A percentile compares a stretch with the other conserved stretches of the same genome.
Conservation (phyloP, 2,888 invertebrate genomes). For the Chaetogeoica ovagalla region DNA sequence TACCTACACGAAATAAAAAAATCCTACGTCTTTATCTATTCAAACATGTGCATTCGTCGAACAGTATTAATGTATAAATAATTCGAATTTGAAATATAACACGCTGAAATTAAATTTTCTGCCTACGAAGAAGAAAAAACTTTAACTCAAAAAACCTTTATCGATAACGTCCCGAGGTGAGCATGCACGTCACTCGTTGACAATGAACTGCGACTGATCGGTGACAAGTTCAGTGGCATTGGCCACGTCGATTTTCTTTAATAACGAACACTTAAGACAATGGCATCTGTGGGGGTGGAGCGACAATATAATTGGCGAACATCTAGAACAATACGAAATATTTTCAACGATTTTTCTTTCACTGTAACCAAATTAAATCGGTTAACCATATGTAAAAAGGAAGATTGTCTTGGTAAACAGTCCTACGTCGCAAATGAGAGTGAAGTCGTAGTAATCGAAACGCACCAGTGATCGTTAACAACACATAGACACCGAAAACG, state of each 20-base stretch:
- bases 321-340: constrained; percentile 40
- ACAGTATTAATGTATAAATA: too few relatives aligned
- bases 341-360: constrained; percentile 38
- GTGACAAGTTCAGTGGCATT: constrained; percentile 7
- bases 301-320: constrained; percentile 15
- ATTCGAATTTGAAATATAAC: too few relatives aligned
- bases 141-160: background rate
- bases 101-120: too few relatives aligned
- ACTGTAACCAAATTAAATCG: constrained; percentile 6
- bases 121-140: too few relatives aligned
- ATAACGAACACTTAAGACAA: constrained; percentile 23
- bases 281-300: constrained; percentile 12
- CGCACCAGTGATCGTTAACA: constrained; percentile 21
- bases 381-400: constrained; percentile 23
- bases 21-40: too few relatives aligned
- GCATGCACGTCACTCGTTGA: constrained; percentile 1
- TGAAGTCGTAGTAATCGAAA: constrained; percentile 16
- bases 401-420: background rate
- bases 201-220: constrained; percentile 27
- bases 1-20: too few relatives aligned
- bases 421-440: background rate
- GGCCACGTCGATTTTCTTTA: constrained; percentile 10
- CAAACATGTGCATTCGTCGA: too few relatives aligned
- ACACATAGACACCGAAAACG: background rate
- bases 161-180: background rate